Percentiles rank a stretch among this genome's conserved stretches.
These are phyloP conservation scores for Blastobasis lacticolella DNA, from an alignment of 2,888 invertebrate species.

Conservation along the genomic window DNA sequence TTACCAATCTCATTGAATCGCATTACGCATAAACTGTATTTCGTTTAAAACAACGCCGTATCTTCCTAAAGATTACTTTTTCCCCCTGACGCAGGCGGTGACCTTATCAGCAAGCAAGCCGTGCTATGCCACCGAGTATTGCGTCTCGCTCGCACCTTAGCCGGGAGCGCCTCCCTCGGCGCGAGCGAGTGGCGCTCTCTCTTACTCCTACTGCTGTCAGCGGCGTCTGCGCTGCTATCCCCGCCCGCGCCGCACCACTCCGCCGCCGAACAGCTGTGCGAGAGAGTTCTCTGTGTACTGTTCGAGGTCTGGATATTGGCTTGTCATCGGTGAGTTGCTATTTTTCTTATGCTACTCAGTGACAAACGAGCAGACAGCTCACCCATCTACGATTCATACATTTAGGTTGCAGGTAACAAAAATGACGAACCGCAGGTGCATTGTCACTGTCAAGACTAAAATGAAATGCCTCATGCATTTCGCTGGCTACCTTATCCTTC, in stretches of 20 bases:
- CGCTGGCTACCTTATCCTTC: too few relatives aligned
- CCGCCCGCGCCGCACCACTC: constrained; percentile 96
- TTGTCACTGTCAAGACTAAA: too few relatives aligned
- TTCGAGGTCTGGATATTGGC: constrained; percentile 85
- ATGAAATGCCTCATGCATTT: too few relatives aligned
- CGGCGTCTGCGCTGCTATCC: constrained; percentile 92
- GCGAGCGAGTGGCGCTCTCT: constrained; percentile 94
- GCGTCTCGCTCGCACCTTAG: constrained; percentile 84
- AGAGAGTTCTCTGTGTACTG: constrained; percentile 92
- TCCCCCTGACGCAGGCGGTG: constrained; percentile 76
- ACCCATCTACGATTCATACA: too few relatives aligned
- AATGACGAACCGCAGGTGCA: too few relatives aligned
- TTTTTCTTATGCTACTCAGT: neutral
- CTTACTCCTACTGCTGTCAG: constrained; percentile 84
- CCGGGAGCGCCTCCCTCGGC: constrained; percentile 74
- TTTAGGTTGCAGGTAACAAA: too few relatives aligned
- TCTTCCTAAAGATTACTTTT: too few relatives aligned
- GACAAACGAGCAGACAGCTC: too few relatives aligned
- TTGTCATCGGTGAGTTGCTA: constrained; percentile 57
- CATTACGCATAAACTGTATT: too few relatives aligned
- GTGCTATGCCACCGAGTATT: constrained; percentile 94
- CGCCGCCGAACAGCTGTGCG: constrained; percentile 95
- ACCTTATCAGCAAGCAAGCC: constrained; percentile 94
- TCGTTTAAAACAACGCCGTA: too few relatives aligned
- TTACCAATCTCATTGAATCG: too few relatives aligned